Percentiles rank a stretch among this genome's conserved stretches.
phyloP scores from a whole-genome alignment of 1,140 invertebrate species.

The Helicoverpa armigera region DNA sequence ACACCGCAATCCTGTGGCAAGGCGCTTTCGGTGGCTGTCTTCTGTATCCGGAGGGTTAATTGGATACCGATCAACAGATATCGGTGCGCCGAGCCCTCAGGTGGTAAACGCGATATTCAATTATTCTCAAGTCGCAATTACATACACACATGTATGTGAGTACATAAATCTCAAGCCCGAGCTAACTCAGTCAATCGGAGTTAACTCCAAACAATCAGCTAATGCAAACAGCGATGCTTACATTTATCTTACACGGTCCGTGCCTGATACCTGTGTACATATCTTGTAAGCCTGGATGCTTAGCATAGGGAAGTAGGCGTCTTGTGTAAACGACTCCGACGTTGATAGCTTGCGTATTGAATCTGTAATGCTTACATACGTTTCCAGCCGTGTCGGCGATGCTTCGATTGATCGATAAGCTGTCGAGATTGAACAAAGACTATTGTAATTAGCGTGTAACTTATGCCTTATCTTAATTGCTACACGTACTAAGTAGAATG shows the following conservation, averaged over 20 bases:
- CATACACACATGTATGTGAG: constrained; percentile 30
- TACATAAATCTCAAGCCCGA: constrained; percentile 51
- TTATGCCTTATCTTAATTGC: constrained; percentile 30
- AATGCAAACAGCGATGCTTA: constrained; percentile 61
- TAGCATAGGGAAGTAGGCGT: constrained; percentile 45
- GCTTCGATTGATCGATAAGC: constrained; percentile 28
- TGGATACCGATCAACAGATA: constrained; percentile 62
- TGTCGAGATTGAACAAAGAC: constrained; percentile 34
- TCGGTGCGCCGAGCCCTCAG: constrained; percentile 63
- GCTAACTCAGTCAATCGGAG: constrained; percentile 58
- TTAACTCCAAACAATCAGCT: constrained; percentile 65
- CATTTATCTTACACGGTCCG: constrained; percentile 41
- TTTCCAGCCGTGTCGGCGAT: background rate
- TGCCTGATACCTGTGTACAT: constrained; percentile 32
- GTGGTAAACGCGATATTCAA: constrained; percentile 70
- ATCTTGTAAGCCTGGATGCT: constrained; percentile 35
- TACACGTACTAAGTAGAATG: background rate
- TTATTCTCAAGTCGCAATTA: constrained; percentile 67
- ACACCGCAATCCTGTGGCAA: constrained; percentile 57
- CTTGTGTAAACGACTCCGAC: constrained; percentile 52
- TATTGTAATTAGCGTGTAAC: constrained; percentile 39
- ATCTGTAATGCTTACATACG: constrained; percentile 39
- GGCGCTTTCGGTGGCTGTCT: constrained; percentile 50
- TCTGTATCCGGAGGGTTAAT: constrained; percentile 65
- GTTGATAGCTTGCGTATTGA: constrained; percentile 50